These are phyloP conservation scores for Gisinianus flammeolus DNA, from an alignment of 2,888 invertebrate genomes.

Conservation along the genomic window DNA sequence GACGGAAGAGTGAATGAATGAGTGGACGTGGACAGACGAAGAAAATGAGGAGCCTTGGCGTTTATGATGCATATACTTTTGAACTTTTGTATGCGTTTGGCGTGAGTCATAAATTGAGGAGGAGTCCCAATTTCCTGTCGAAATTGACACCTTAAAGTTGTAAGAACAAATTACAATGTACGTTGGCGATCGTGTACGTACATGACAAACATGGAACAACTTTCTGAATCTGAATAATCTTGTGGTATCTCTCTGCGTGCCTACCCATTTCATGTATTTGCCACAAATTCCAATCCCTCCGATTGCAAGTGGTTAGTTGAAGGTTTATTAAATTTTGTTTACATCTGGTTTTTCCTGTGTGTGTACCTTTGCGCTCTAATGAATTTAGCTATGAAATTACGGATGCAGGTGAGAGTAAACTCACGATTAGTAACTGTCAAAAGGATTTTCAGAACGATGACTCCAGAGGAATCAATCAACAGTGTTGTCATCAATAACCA, in stretches of 20 bases:
- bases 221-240: neutral
- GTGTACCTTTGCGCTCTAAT: too few species aligned
- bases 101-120: conserved; percentile 16
- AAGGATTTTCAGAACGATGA: too few species aligned
- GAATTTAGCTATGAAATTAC: too few species aligned
- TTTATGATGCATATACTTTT: neutral
- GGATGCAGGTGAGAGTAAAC: too few species aligned
- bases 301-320: neutral
- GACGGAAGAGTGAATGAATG: neutral
- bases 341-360: too few species aligned
- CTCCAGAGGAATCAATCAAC: too few species aligned
- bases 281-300: neutral
- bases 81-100: neutral
- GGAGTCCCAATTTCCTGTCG: conserved; percentile 11
- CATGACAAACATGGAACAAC: neutral
- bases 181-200: neutral
- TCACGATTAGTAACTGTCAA: too few species aligned
- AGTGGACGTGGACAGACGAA: neutral
- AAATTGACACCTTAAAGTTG: neutral
- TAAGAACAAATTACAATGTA: neutral
- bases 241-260: neutral
- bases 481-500: too few species aligned
- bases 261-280: neutral
- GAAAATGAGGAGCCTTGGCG: neutral
- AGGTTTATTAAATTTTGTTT: too few species aligned